Evolutionary conservation across 2,797 vertebrate genomes (phyloP).

Genomic region (Pristis pectinata): DNA sequence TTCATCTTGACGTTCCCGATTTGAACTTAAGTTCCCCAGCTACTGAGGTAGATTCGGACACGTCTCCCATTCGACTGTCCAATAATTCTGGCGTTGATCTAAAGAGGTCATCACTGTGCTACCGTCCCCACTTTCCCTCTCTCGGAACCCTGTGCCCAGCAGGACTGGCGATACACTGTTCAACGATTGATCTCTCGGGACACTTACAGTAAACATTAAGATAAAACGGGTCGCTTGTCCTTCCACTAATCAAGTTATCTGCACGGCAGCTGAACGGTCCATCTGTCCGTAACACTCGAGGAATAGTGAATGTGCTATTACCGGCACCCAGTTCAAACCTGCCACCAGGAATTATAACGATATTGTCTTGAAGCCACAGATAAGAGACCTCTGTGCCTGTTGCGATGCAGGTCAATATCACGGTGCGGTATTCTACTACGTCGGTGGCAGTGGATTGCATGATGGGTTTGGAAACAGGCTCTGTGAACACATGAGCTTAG

Average conservation of each 20-base stretch:
- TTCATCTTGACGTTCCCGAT: no score
- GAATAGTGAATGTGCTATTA: slow-evolving; percentile 42
- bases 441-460: slow-evolving; percentile 39
- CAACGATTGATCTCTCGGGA: slow-evolving; percentile 45
- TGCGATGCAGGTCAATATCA: slow-evolving; percentile 39
- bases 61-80: no score
- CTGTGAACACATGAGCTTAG: slow-evolving; percentile 9
- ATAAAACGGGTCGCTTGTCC: slow-evolving; percentile 23
- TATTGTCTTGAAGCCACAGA: slow-evolving; percentile 40
- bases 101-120: no score
- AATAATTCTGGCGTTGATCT: no score
- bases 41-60: no score
- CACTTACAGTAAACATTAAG: slow-evolving; percentile 41
- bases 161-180: background rate
- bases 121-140: no score
- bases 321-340: slow-evolving; percentile 7
- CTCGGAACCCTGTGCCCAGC: no score
- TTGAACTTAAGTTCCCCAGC: no score
- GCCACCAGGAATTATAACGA: background rate
- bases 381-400: background rate
- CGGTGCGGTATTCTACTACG: slow-evolving; percentile 9
- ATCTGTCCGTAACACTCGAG: slow-evolving; percentile 37
- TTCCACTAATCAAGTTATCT: background rate
- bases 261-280: slow-evolving; percentile 43
- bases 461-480: background rate